Percentiles rank a stretch among this genome's conserved stretches.
Evolutionary conservation across 2,888 invertebrate species (phyloP).

Genomic region (Acleris holmiana): DNA sequence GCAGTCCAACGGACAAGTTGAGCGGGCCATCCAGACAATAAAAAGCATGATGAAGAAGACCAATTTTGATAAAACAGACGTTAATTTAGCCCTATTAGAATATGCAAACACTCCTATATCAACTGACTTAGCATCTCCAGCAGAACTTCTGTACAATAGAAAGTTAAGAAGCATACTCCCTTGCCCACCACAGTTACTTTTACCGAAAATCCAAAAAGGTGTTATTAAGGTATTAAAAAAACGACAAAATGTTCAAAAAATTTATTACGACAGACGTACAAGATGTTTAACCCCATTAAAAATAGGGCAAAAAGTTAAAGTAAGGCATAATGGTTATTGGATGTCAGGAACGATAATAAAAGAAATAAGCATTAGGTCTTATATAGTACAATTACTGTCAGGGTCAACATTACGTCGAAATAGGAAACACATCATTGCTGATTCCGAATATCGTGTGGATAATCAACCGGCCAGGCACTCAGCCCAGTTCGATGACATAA

Average conservation of each 20-base stretch:
- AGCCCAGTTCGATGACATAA: slow-evolving; percentile 3
- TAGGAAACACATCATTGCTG: slow-evolving; percentile 1
- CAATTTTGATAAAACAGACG: slow-evolving; percentile 7
- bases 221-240: neutral
- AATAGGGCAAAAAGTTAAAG: slow-evolving; percentile 8
- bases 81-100: slow-evolving; percentile 10
- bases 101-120: slow-evolving; percentile 8
- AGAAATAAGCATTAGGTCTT: neutral
- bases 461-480: neutral
- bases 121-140: slow-evolving; percentile 11
- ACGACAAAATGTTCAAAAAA: slow-evolving; percentile 2
- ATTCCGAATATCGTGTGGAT: slow-evolving; percentile 1
- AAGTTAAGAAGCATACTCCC: slow-evolving; percentile 13
- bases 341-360: neutral
- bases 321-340: slow-evolving; percentile 1
- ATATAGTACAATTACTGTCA: slow-evolving; percentile 1
- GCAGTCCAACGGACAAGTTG: neutral
- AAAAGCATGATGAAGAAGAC: slow-evolving; percentile 18
- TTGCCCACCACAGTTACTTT: slow-evolving; percentile 2
- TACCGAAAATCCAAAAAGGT: slow-evolving; percentile 5
- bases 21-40: slow-evolving; percentile 6
- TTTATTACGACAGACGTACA: slow-evolving; percentile 1
- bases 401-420: neutral
- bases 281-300: neutral
- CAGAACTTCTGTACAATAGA: slow-evolving; percentile 12